Base-by-base conservation (phyloP, 2,888 invertebrate genomes). In the Eumerus sabulonum region DNA sequence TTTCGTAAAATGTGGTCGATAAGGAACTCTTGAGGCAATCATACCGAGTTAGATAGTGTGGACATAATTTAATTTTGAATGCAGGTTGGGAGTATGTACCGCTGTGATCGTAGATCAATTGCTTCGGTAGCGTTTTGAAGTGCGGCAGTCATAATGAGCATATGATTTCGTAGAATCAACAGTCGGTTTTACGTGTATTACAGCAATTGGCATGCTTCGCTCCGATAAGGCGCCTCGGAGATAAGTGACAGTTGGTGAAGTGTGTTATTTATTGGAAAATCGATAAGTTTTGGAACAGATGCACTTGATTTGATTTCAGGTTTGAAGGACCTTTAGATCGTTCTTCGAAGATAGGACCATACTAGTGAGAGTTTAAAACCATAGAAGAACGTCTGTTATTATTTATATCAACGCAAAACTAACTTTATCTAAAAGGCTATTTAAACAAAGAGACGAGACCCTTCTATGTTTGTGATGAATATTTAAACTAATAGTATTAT, bases 1-100 rank as follows among this genome's bases (percentile, higher is more conserved):
- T 74, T 70, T 72, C 63, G 71, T 42, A 82, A 82, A 82, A 82
- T 83, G 83, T 79, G 83, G 83, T 83, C 76, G 83, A 82, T 83
- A 82, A 82, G 70, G 50, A 57, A 70, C 60, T 73, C 68, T 74
- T 60, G 17, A 70, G 64, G 45, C 60, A 45, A 59, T 64, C 64
- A 68, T 64, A 60, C 63, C 74, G 42, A 63, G 17, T 27, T 56
- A 64, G 79, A 79, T 79, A 79, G 45, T 40, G 13, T 14, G 9
- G 19, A 50, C 48, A 54, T 53, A 42, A 51, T 19, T 45, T 13
- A 36, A 13, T 51, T 19, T 11, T 35, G 44, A 27, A 66, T 48
- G n/a, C 60, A 56, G 71, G 60, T 66, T 62, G 60, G 18, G 40
- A 11, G 36, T 45, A 12, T 17, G n/a, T 0, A 40, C 42, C 60